Evolutionary conservation across 2,797 vertebrate species (phyloP).

Genomic region (Allobates femoralis): DNA sequence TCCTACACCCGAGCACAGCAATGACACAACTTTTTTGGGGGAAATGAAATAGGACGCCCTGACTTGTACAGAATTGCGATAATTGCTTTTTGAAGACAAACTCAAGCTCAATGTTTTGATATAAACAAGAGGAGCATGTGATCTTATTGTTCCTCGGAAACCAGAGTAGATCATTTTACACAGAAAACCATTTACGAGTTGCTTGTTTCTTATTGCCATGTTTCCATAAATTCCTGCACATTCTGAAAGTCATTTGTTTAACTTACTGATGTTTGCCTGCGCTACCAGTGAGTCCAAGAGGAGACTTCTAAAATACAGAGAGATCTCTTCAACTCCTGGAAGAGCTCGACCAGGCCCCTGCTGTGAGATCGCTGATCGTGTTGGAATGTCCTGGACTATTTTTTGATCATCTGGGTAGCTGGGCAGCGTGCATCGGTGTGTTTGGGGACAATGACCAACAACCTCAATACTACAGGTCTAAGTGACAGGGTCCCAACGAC

Average conservation of each 20-base stretch:
- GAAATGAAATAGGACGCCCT: slow-evolving; percentile 27
- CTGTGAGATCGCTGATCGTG: no score
- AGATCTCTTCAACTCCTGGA: not conserved
- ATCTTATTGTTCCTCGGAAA: not conserved
- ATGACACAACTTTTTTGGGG: slow-evolving; percentile 22
- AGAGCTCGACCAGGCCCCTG: no score
- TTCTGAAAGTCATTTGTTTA: not conserved
- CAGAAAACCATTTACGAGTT: not conserved
- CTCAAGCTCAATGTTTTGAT: slow-evolving; percentile 1
- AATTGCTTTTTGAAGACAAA: slow-evolving; percentile 27
- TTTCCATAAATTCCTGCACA: not conserved
- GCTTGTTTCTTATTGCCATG: not conserved
- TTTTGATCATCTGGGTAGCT: no score
- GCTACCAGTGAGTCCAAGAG: no score
- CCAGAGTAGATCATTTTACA: not conserved
- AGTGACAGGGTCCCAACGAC: no score
- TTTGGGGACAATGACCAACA: no score
- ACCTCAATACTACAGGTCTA: no score
- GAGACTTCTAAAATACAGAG: not conserved
- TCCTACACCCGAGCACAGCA: not conserved
- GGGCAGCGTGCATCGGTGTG: no score
- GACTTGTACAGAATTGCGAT: slow-evolving; percentile 15
- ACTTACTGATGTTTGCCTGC: not conserved
- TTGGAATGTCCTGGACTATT: no score
- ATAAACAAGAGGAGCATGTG: not conserved